Conservation (phyloP, 2,797 vertebrate species). For the Gallinago solitaria region DNA sequence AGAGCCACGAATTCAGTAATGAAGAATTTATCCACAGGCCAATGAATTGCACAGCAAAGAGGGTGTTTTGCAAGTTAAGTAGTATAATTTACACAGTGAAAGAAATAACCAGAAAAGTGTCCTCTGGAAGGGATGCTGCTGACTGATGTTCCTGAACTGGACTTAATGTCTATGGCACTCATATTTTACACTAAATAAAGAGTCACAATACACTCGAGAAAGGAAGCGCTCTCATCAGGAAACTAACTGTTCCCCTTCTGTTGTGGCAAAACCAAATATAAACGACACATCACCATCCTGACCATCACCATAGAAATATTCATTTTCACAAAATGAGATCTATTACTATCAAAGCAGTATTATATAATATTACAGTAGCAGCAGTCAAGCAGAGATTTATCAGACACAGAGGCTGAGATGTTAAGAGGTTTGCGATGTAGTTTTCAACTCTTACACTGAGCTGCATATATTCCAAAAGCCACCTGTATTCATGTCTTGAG, state of each 20-base stretch:
- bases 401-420: not conserved
- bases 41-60: not conserved
- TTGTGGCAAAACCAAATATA: not conserved
- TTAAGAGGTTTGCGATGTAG: not conserved
- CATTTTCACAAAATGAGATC: not conserved
- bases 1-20: not conserved
- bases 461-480: not conserved
- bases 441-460: not conserved
- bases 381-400: not conserved
- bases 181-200: constrained; percentile 1
- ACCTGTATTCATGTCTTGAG: not conserved
- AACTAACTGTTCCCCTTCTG: not conserved
- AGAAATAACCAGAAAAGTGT: not conserved
- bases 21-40: constrained; percentile 36
- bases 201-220: not conserved
- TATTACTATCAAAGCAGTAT: not conserved
- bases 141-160: not conserved
- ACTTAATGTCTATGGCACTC: not conserved
- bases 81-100: not conserved
- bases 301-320: not conserved
- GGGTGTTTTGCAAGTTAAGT: not conserved
- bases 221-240: constrained; percentile 36
- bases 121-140: not conserved
- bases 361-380: not conserved
- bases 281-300: not conserved